Evolutionary conservation across 1,140 invertebrate species (phyloP).

Genomic region (Saccostrea cuccullata): DNA sequence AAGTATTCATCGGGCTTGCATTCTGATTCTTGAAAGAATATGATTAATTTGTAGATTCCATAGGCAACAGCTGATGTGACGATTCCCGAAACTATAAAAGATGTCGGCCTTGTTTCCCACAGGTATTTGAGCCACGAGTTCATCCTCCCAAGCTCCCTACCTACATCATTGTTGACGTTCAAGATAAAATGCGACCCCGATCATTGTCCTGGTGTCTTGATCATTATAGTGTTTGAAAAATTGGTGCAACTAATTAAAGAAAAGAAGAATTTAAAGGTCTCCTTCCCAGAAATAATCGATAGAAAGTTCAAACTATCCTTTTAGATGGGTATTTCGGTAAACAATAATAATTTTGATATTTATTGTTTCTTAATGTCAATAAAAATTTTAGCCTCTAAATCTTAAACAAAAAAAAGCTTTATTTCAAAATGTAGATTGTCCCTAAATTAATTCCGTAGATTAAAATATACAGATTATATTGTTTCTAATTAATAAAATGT

Average conservation of each 20-base stretch:
- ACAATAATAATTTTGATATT: no score
- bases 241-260: not conserved
- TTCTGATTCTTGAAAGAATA: conserved; percentile 1
- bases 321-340: no score
- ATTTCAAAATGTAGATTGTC: no score
- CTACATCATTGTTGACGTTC: conserved; percentile 35
- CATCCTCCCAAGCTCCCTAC: not conserved
- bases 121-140: not conserved
- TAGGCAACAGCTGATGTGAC: conserved; percentile 9
- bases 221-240: not conserved
- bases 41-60: conserved; percentile 14
- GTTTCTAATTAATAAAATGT: no score
- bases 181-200: not conserved
- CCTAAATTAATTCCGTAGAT: no score
- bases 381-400: no score
- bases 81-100: not conserved
- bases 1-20: not conserved
- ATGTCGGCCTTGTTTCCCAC: not conserved
- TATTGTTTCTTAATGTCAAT: no score
- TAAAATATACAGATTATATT: no score
- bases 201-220: conserved; percentile 24
- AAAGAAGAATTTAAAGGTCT: not conserved
- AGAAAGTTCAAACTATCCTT: no score
- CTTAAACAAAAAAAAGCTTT: no score
- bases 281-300: no score